A percentile compares a stretch with the other conserved stretches of the same genome.
phyloP scores from a whole-genome alignment of 2,797 vertebrate species.

The Pseudocheirus occidentalis region DNA sequence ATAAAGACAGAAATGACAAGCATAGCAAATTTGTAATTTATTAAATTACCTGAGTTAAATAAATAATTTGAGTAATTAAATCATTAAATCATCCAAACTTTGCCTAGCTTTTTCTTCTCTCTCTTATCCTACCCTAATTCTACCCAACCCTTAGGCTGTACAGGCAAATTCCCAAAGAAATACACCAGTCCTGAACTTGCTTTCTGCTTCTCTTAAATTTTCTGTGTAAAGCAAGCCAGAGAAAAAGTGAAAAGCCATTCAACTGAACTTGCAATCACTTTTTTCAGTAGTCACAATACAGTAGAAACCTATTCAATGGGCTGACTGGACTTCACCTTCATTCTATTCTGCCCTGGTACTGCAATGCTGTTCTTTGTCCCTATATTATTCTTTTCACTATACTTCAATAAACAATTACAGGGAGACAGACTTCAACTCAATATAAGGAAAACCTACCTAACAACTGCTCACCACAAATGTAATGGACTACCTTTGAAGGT shows the following conservation, averaged over 20 bases:
- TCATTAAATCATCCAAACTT: not conserved
- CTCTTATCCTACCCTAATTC: not conserved
- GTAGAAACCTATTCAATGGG: not conserved
- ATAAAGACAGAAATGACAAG: not conserved
- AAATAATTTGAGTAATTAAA: too few relatives aligned
- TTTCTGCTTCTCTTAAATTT: not conserved
- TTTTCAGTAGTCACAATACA: not conserved
- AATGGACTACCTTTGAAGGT: not conserved
- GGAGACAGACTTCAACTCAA: not conserved
- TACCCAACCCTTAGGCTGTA: not conserved
- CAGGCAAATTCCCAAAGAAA: not conserved
- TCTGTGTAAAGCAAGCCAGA: not conserved
- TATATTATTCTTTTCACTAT: not conserved
- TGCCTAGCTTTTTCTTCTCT: not conserved
- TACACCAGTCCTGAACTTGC: not conserved
- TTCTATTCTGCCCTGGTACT: not conserved
- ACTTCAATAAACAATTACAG: not conserved
- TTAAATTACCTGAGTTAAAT: too few relatives aligned
- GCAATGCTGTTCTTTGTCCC: not conserved
- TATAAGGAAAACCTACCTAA: not conserved
- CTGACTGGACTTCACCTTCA: not conserved
- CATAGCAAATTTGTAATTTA: not conserved
- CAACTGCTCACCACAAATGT: not conserved
- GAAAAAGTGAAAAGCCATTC: not conserved
- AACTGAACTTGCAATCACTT: not conserved